Evolutionary conservation across 2,797 vertebrate genomes (phyloP).

Genomic region (Lophotriccus pileatus): DNA sequence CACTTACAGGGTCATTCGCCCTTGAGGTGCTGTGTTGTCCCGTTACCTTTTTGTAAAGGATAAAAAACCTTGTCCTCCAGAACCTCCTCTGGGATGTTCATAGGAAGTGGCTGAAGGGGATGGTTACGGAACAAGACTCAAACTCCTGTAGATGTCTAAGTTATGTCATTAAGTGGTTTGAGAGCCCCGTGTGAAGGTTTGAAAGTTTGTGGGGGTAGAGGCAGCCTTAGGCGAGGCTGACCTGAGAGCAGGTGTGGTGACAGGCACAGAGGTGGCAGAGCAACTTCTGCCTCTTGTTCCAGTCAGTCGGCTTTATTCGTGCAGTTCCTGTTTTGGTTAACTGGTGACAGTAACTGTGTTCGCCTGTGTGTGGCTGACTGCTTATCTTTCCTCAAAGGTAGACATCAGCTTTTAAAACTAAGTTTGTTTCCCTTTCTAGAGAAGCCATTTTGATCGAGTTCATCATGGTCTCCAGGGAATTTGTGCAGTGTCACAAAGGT

Average conservation of each 20-base stretch:
- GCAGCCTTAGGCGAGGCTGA: neutral
- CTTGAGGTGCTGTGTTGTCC: neutral
- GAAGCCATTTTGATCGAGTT: constrained; percentile 79
- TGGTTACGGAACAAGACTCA: neutral
- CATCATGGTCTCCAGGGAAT: constrained; percentile 85
- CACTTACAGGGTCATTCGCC: neutral
- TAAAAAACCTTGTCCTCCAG: neutral
- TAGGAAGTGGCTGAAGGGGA: neutral
- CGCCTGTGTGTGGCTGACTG: rapidly evolving
- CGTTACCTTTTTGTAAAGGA: neutral
- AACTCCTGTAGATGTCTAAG: neutral
- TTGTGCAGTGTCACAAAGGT: constrained; percentile 80
- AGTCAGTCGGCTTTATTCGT: rapidly evolving
- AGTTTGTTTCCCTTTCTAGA: constrained; percentile 65
- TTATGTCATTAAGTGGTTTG: neutral
- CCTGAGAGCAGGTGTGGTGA: neutral
- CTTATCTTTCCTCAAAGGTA: neutral
- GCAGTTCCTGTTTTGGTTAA: neutral
- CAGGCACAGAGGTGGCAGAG: neutral
- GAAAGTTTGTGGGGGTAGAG: neutral
- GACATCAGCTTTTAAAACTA: neutral
- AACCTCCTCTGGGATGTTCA: rapidly evolving
- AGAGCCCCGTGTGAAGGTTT: neutral
- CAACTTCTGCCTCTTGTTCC: rapidly evolving
- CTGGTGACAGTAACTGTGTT: neutral